Conservation (phyloP, 1,140 invertebrate genomes). For the Ctenoplectra terminalis region DNA sequence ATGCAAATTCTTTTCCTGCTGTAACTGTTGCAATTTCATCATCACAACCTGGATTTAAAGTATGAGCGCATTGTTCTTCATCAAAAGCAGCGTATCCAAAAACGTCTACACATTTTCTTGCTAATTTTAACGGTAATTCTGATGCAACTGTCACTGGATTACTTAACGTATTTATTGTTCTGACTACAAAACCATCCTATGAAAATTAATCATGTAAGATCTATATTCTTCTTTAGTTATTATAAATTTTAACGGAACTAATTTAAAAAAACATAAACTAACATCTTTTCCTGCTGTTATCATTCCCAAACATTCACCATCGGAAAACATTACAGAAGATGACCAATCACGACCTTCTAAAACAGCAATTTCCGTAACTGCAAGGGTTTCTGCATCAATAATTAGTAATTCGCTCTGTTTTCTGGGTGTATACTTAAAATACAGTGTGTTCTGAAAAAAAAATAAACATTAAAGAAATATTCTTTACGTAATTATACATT, state of each 20-base stretch:
- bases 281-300: slow-evolving; percentile 91
- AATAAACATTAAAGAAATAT: not conserved
- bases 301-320: slow-evolving; percentile 92
- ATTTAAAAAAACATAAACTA: slow-evolving; percentile 77
- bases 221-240: slow-evolving; percentile 1
- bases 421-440: slow-evolving; percentile 82
- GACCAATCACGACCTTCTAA: slow-evolving; percentile 86
- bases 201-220: slow-evolving; percentile 41
- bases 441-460: slow-evolving; percentile 83
- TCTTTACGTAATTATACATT: not conserved
- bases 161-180: slow-evolving; percentile 89
- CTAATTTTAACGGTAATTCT: slow-evolving; percentile 91
- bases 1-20: slow-evolving; percentile 93
- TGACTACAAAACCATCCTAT: slow-evolving; percentile 92
- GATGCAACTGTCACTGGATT: slow-evolving; percentile 84
- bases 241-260: slow-evolving; percentile 27
- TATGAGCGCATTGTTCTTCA: slow-evolving; percentile 84
- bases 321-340: slow-evolving; percentile 91
- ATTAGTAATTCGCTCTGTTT: slow-evolving; percentile 86
- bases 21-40: slow-evolving; percentile 87
- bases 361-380: slow-evolving; percentile 85
- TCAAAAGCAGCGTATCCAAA: slow-evolving; percentile 90
- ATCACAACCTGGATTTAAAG: slow-evolving; percentile 85
- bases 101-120: slow-evolving; percentile 90
- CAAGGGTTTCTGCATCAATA: slow-evolving; percentile 85